Evolutionary conservation across 2,797 vertebrate genomes (phyloP), one percentile per base, ranked within the genome.

Genomic region (Anas capensis): DNA sequence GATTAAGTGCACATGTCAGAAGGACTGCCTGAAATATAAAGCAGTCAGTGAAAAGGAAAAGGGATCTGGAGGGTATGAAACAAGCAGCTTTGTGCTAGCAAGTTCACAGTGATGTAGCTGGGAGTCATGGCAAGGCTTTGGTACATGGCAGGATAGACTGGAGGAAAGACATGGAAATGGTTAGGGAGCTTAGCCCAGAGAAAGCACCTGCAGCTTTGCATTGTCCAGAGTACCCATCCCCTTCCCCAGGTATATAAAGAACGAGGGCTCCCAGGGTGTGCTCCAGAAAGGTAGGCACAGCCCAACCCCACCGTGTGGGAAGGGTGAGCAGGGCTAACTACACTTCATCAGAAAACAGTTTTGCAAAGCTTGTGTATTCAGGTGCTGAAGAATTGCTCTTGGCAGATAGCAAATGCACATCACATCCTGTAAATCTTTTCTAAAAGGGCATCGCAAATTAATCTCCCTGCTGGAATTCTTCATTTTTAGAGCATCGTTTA

Each of bases 381-480:
- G 94, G 14, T 83, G 91, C 71, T 92, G 88, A 95, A 91, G 89
- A 96, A 92, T 93, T 92, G 91, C 78, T 65, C 61, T 95, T 88
- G 93, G 76, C 92, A 96, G 95, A 94, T 81, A 96, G 95, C 56
- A 93, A 93, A 97, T 86, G 94, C 89, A 93, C 92, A 96, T 93
- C 82, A 72, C 85, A 96, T 79, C 46, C 82, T 33, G 29, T 92
- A 96, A 96, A 95, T 97, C 96, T 94, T 96, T 93, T 90, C 87
- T 83, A 96, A 98, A 97, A 97, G 95, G 93, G 86, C 94, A 95
- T 58, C 76, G 82, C 77, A 92, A 90, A 96, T 97, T 97, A 97
- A 97, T 97, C 95, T 95, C 87, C 95, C 94, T 93, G 92, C 68
- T 91, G 88, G 96, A 93, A 88, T 82, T 96, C 78, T 54, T 96